Conservation (phyloP, 2,113 vertebrate genomes). For the Synodontis membranacea region DNA sequence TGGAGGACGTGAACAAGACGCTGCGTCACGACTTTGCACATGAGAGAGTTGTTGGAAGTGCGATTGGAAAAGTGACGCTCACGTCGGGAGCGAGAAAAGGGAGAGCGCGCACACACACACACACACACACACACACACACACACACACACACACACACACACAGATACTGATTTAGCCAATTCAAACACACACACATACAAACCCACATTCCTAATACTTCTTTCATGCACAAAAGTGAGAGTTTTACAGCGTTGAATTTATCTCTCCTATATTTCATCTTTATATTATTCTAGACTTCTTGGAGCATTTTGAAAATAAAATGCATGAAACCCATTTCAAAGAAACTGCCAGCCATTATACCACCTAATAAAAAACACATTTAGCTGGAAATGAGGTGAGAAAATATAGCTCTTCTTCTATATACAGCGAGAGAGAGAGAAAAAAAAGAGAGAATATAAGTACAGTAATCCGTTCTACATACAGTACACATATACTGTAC, state of each 20-base stretch:
- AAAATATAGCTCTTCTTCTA: not conserved
- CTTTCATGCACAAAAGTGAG: slow-evolving; percentile 3
- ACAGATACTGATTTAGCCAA: not conserved
- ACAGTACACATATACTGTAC: not conserved
- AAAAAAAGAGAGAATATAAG: not conserved
- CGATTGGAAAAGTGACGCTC: slow-evolving; percentile 64
- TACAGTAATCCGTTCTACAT: not conserved
- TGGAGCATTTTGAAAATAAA: slow-evolving; percentile 11
- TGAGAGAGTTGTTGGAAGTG: slow-evolving; percentile 63
- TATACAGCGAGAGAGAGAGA: too few relatives aligned
- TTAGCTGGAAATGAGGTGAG: not conserved
- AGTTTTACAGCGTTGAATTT: slow-evolving; percentile 7
- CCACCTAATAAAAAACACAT: slow-evolving; percentile 27
- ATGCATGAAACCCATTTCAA: not conserved
- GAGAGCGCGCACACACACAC: slow-evolving; percentile 9
- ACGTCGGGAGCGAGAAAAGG: slow-evolving; percentile 56
- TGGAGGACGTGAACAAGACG: slow-evolving; percentile 49
- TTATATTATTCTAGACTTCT: slow-evolving; percentile 5
- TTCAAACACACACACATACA: slow-evolving; percentile 28
- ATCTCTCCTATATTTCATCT: slow-evolving; percentile 16
- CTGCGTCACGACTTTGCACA: slow-evolving; percentile 64
- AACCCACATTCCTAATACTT: slow-evolving; percentile 8
- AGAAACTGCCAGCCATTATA: slow-evolving; percentile 2
- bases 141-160: not conserved
- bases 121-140: slow-evolving; percentile 21